Evolutionary conservation across 2,113 vertebrate genomes (phyloP).

Genomic region (Amblyopsis rosae): DNA sequence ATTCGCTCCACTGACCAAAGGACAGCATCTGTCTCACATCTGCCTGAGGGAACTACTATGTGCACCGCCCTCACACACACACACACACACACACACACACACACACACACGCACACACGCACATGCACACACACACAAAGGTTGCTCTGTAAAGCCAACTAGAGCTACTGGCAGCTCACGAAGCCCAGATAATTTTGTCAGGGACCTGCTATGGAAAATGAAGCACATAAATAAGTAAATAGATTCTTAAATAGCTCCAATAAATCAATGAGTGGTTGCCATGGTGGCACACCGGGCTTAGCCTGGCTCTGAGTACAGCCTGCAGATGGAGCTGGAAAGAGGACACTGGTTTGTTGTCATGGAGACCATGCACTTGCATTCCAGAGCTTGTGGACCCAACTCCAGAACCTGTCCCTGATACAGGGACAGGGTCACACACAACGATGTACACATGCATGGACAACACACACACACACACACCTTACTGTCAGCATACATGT

Average conservation of each 20-base stretch:
- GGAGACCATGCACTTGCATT: constrained; percentile 58
- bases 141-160: not conserved
- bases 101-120: too few relatives aligned
- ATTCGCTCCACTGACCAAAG: constrained; percentile 41
- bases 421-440: constrained; percentile 28
- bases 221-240: constrained; percentile 35
- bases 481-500: not conserved
- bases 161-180: constrained; percentile 10
- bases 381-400: constrained; percentile 57
- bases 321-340: constrained; percentile 53
- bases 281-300: constrained; percentile 38
- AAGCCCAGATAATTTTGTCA: constrained; percentile 40
- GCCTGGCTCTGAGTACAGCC: constrained; percentile 18
- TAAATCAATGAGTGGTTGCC: constrained; percentile 35
- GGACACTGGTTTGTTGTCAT: constrained; percentile 60
- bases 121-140: not conserved
- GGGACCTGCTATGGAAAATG: not conserved
- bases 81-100: constrained; percentile 2
- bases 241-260: constrained; percentile 32
- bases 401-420: constrained; percentile 4
- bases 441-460: not conserved
- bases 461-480: constrained; percentile 10
- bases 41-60: too few relatives aligned
- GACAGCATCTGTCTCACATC: constrained; percentile 50
- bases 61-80: constrained; percentile 1